Evolutionary conservation across 2,888 invertebrate species (phyloP).

Genomic region (Coenonympha glycerion): DNA sequence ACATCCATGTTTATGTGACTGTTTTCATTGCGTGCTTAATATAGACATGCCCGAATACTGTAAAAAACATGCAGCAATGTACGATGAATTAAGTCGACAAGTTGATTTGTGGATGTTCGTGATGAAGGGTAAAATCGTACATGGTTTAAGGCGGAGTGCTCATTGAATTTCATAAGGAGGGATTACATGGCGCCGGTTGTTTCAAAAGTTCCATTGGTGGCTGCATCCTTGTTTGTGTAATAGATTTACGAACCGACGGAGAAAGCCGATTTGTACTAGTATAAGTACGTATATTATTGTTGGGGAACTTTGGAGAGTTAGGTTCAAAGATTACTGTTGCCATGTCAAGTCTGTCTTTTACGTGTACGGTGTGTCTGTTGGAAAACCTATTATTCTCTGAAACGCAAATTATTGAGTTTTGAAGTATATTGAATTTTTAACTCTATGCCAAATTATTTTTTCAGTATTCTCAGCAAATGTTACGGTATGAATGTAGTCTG

Average conservation of each 20-base stretch:
- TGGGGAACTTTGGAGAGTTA: not conserved
- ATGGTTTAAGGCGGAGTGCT: conserved; percentile 26
- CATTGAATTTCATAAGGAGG: conserved; percentile 34
- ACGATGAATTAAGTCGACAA: not conserved
- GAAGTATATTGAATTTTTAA: too few relatives aligned
- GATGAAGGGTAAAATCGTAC: conserved; percentile 12
- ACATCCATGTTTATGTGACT: not conserved
- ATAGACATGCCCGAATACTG: too few relatives aligned
- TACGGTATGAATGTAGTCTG: too few relatives aligned
- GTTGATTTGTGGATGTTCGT: not conserved
- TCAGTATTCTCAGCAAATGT: too few relatives aligned
- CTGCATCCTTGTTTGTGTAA: conserved; percentile 26
- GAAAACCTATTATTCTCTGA: too few relatives aligned
- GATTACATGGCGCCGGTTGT: conserved; percentile 31
- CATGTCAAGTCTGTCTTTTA: too few relatives aligned
- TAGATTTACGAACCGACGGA: conserved; percentile 19
- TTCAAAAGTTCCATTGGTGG: conserved; percentile 24
- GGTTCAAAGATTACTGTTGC: not conserved
- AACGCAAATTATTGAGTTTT: too few relatives aligned
- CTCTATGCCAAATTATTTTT: too few relatives aligned
- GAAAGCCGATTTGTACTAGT: conserved; percentile 18
- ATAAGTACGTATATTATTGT: conserved; percentile 6
- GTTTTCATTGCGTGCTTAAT: conserved; percentile 10
- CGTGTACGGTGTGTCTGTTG: too few relatives aligned
- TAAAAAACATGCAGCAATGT: conserved; percentile 11